Evolutionary conservation across 2,113 vertebrate species (phyloP), one percentile per base, ranked within the genome.

Genomic region (Stercorarius parasiticus): DNA sequence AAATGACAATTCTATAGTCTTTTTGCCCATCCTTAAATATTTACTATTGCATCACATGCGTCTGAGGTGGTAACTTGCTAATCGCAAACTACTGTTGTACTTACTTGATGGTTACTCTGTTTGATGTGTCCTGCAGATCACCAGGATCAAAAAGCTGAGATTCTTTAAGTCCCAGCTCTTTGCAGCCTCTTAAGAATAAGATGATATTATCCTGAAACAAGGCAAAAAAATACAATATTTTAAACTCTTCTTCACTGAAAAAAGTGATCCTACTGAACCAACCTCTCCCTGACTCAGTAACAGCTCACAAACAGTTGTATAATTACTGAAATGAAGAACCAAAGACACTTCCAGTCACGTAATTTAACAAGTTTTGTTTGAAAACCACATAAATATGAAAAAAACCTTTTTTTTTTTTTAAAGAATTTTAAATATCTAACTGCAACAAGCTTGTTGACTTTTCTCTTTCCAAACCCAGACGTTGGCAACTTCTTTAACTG

Each of bases 141-240:
- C 99, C 99, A 5, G 99, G 99, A 96, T 99, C 99, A 97, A 99
- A 99, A 94, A 99, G 99, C 96, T 99, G 99, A 66, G 99, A 99
- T 96, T 99, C 99, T 96, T 99, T 99, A 96, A 99, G 98, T 62
- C 99, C 99, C 25, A 99, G 96, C 93, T 99, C 99, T 97, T 99
- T 99, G 97, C 99, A 99, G 87, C 99, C 99, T 84, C 98, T 98
- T 94, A 99, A 98, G 95, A 99, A 99, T 90, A 99, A 98, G 78
- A 98, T 99, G 86, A 99, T 98, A 91, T 99, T 99, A 97, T 99
- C 99, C 99, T 99, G 97, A 67, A 98, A 95, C 12, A 23, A 97
- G 86, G 70, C 15, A 97, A 95, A 95, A 38, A 92, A 81, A 56
- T 4, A n/a, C 49, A 62, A 17, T 3, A 52, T 7, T 62, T 93